A percentile compares a stretch with the other conserved stretches of the same genome.
Conservation (phyloP, 2,888 invertebrate species). For the Pseudanteris insignis region DNA sequence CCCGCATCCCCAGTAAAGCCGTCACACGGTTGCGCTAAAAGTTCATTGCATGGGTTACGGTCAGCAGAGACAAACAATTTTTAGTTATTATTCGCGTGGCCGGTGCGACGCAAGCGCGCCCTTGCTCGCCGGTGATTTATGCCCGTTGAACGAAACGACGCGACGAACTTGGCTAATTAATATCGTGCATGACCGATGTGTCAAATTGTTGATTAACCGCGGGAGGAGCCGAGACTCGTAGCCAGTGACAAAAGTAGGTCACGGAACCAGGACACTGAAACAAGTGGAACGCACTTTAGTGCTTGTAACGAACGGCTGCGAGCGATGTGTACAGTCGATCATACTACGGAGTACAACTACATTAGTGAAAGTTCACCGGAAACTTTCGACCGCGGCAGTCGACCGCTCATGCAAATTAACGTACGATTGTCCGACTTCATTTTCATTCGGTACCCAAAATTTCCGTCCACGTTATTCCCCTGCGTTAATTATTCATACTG, state of each 20-base stretch:
- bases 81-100: background rate
- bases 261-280: conserved; percentile 66
- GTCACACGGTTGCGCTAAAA: too few species aligned
- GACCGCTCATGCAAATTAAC: conserved; percentile 40
- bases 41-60: too few species aligned
- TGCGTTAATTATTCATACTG: conserved; percentile 11
- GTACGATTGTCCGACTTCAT: conserved; percentile 32
- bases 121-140: conserved; percentile 1
- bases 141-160: conserved; percentile 1
- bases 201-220: conserved; percentile 40
- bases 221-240: conserved; percentile 50
- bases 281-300: conserved; percentile 65
- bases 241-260: conserved; percentile 60
- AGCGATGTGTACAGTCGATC: conserved; percentile 44
- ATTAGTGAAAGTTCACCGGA: conserved; percentile 61
- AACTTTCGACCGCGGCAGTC: conserved; percentile 59
- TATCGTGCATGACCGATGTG: conserved; percentile 21
- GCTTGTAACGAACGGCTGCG: conserved; percentile 48
- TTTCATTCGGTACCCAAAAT: conserved; percentile 26
- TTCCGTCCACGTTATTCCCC: conserved; percentile 13
- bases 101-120: too few species aligned
- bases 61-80: too few species aligned
- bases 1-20: too few species aligned
- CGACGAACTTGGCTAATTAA: conserved; percentile 20
- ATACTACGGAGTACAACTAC: conserved; percentile 49